Conservation (phyloP, 2,888 invertebrate genomes). For the Polylopha cassiicola region DNA sequence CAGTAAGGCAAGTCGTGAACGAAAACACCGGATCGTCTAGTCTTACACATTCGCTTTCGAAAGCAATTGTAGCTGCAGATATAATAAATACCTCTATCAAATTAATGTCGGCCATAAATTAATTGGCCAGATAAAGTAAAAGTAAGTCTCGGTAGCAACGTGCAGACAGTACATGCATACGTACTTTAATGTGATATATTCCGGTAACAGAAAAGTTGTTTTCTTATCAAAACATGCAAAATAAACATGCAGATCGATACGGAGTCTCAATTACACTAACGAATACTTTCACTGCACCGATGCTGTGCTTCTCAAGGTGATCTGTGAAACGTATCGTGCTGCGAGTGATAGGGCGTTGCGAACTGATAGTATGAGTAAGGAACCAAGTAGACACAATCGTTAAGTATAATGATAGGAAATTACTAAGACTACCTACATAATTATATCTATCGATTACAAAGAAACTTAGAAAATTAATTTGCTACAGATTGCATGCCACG, state of each 20-base stretch:
- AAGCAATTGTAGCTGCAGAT: constrained; percentile 20
- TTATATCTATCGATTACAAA: too few species aligned
- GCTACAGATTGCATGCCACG: too few species aligned
- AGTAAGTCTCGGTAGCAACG: constrained; percentile 20
- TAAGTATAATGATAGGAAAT: too few species aligned
- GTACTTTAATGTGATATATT: constrained; percentile 40
- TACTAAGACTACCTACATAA: too few species aligned
- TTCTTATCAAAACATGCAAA: constrained; percentile 61
- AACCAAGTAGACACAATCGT: too few species aligned
- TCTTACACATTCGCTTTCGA: constrained; percentile 21
- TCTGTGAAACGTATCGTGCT: constrained; percentile 33
- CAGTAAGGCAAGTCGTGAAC: constrained; percentile 16
- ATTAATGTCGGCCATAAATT: constrained; percentile 22
- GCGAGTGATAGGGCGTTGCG: constrained; percentile 15
- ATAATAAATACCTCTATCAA: constrained; percentile 21
- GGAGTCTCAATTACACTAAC: constrained; percentile 67
- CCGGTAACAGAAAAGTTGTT: constrained; percentile 41
- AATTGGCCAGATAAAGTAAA: constrained; percentile 24
- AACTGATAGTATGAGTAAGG: constrained; percentile 12
- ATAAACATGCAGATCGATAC: constrained; percentile 47
- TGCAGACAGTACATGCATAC: constrained; percentile 28
- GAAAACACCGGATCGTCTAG: constrained; percentile 21
- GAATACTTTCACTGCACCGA: constrained; percentile 65
- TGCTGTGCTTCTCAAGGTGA: constrained; percentile 65
- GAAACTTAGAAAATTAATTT: too few species aligned